Evolutionary conservation across 2,113 vertebrate genomes (phyloP).

Genomic region (Lepisosteus osseus): DNA sequence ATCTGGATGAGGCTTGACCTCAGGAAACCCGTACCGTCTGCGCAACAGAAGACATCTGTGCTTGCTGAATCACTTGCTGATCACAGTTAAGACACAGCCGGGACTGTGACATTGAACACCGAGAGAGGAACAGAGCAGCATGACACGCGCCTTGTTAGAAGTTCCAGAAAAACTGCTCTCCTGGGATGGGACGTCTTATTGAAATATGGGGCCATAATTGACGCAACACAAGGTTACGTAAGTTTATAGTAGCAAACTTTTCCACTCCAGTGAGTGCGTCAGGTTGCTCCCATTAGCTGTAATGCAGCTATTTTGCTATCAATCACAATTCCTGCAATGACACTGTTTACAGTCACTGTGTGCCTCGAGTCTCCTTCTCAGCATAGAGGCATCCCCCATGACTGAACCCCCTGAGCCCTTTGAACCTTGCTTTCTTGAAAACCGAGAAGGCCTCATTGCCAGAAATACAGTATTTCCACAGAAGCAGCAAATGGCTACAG

Average conservation of each 20-base stretch:
- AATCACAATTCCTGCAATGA: too few relatives aligned
- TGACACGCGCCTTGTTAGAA: not conserved
- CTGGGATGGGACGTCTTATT: not conserved
- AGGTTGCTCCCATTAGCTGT: not conserved
- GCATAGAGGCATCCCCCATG: too few relatives aligned
- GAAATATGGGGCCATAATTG: not conserved
- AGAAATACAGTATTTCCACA: too few relatives aligned
- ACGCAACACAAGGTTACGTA: not conserved
- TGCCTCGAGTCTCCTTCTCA: too few relatives aligned
- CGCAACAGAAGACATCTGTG: not conserved
- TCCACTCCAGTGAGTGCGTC: not conserved
- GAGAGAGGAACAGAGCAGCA: not conserved
- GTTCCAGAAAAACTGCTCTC: not conserved
- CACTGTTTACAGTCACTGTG: too few relatives aligned
- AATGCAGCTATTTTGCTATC: not conserved
- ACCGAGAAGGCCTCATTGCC: too few relatives aligned
- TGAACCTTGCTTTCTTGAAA: too few relatives aligned
- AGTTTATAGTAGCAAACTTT: not conserved
- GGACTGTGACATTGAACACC: not conserved
- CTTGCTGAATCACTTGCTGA: not conserved
- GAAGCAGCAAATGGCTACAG: too few relatives aligned
- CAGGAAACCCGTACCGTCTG: too few relatives aligned
- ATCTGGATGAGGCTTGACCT: too few relatives aligned
- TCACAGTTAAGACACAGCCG: not conserved
- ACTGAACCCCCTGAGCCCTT: too few relatives aligned